Evolutionary conservation across 2,888 invertebrate species (phyloP), one percentile per base, ranked within the genome.

Genomic region (Yponomeuta plumbellus): DNA sequence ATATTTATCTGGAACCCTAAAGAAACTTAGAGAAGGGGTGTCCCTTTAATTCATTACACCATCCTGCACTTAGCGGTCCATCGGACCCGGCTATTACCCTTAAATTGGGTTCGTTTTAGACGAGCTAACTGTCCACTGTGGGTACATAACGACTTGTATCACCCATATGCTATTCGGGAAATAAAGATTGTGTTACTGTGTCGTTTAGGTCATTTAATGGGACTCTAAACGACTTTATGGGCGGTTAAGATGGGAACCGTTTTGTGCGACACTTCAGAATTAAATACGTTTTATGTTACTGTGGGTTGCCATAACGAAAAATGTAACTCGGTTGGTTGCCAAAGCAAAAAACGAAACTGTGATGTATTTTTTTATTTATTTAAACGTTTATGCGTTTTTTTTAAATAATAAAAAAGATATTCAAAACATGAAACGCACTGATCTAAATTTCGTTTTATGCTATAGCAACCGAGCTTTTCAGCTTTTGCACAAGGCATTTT

Each of bases 81-180:
- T 84, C 73, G 74, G 76, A 73, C 34, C 71, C 75, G 78, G 77
- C 84, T 77, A 86, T 88, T 88, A 86, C 85, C 87, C 86, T 85
- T 82, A 77, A 77, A 86, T 84, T 84, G 84, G 83, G 79, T 78
- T 75, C 69, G 74, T 75, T 75, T 73, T 76, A 75, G 71, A 73
- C 76, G 72, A 77, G 81, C 83, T 84, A 85, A 85, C 83, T 84
- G 82, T 82, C 79, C 77, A 78, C 79, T 79, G 80, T 74, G 83
- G 73, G 72, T 76, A 79, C 78, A 82, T 26, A 85, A 86, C 78
- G 85, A 77, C 81, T 52, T 52, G 44, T 52, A 52, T 52, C 81
- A 80, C 4, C 39, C 57, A 22, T 57, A 8, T 21, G 65, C 20
- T 44, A 10, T 62, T 40, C 11, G 39, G 34, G 26, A 20, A 39